These are phyloP conservation scores for Selene dorsalis DNA, from an alignment of 2,797 vertebrate species.

Conservation along the genomic window DNA sequence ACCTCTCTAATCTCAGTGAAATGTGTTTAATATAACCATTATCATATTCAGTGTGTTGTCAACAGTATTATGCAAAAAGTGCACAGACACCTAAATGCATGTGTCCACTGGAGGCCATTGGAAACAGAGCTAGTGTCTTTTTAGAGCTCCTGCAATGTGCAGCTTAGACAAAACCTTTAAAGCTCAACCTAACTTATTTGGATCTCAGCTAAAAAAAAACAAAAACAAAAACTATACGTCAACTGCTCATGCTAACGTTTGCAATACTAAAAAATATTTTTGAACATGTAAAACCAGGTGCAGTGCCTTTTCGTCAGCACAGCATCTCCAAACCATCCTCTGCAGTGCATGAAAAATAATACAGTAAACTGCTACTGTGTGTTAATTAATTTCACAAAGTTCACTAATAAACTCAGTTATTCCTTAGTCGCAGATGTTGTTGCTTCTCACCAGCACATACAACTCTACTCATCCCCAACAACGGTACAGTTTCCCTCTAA, in stretches of 20 bases:
- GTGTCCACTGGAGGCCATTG: neutral
- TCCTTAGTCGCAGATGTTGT: constrained; percentile 34
- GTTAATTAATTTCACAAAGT: constrained; percentile 1
- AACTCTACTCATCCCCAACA: constrained; percentile 24
- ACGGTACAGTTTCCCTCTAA: constrained; percentile 42
- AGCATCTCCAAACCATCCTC: neutral
- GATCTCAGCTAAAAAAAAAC: neutral
- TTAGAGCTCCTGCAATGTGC: neutral
- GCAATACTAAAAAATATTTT: neutral
- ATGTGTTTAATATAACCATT: neutral
- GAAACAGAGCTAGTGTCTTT: neutral
- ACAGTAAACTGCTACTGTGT: neutral
- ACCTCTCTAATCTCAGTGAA: neutral
- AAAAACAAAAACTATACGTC: neutral
- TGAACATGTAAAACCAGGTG: constrained; percentile 1
- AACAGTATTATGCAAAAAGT: neutral
- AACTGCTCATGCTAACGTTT: neutral
- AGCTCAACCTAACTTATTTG: neutral
- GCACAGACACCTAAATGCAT: neutral
- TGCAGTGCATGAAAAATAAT: neutral
- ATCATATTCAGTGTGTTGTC: neutral
- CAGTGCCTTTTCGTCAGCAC: neutral
- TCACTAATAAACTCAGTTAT: constrained; percentile 25
- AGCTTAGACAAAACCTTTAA: neutral
- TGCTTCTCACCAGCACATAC: constrained; percentile 35